Evolutionary conservation across 2,797 vertebrate species (phyloP).

Genomic region (Monodelphis domestica): DNA sequence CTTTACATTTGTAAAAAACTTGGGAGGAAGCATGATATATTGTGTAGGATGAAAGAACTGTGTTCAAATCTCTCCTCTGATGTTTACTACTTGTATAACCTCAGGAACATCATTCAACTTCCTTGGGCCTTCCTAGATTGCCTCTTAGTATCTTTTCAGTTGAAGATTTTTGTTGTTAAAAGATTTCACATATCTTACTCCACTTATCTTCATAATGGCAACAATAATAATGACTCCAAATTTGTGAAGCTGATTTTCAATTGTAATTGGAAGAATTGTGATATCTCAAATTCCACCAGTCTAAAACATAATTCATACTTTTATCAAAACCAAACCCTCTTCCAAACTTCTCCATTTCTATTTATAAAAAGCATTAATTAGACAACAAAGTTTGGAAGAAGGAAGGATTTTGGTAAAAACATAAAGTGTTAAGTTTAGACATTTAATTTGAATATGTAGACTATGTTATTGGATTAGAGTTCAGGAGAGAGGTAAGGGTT

Average conservation of each 20-base stretch:
- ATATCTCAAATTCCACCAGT: background rate
- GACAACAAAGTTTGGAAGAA: background rate
- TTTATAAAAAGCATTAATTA: background rate
- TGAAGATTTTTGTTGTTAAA: background rate
- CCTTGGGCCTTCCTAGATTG: background rate
- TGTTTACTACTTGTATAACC: background rate
- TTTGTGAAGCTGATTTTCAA: background rate
- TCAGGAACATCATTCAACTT: background rate
- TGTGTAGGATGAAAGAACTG: background rate
- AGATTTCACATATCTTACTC: background rate
- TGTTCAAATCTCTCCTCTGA: background rate
- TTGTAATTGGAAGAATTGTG: background rate
- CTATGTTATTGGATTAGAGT: no score
- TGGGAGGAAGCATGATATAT: background rate
- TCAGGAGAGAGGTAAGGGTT: no score
- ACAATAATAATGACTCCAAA: background rate
- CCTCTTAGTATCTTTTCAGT: background rate
- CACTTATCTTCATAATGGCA: background rate
- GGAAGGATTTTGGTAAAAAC: background rate
- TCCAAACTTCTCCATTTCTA: background rate
- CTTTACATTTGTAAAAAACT: background rate
- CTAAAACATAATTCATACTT: background rate
- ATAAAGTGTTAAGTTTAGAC: background rate
- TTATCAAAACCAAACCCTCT: background rate
- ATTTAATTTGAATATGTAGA: background rate